These are phyloP conservation scores for Drosophila santomea DNA, from an alignment of 1,140 invertebrate species.

Conservation along the genomic window DNA sequence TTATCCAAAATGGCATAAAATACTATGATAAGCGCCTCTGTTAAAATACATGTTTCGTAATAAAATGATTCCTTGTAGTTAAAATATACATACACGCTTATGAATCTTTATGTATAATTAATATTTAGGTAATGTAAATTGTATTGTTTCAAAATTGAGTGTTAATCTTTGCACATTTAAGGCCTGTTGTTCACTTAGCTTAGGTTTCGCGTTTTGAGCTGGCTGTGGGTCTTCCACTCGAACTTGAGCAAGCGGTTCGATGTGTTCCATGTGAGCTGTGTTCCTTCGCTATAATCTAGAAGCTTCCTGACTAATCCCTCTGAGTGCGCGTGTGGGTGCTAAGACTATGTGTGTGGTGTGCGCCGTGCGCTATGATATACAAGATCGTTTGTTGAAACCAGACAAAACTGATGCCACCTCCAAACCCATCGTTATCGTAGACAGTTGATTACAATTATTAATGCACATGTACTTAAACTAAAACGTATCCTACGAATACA, in stretches of 20 bases:
- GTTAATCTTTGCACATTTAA: conserved; percentile 82
- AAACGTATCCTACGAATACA: conserved; percentile 57
- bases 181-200: conserved; percentile 71
- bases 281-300: conserved; percentile 37
- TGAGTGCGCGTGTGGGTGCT: conserved; percentile 23
- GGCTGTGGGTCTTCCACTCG: conserved; percentile 8
- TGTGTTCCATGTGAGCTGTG: conserved; percentile 32
- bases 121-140: conserved; percentile 43
- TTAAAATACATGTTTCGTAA: conserved; percentile 64
- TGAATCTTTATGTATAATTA: conserved; percentile 27
- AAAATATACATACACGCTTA: conserved; percentile 52
- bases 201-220: conserved; percentile 42
- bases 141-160: conserved; percentile 66
- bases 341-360: conserved; percentile 24
- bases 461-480: conserved; percentile 73
- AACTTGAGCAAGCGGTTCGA: conserved; percentile 61
- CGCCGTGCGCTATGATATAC: conserved; percentile 44
- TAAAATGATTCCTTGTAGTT: conserved; percentile 67
- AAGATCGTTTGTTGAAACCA: conserved; percentile 64
- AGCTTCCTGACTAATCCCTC: conserved; percentile 22
- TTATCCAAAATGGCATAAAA: conserved; percentile 73
- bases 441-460: conserved; percentile 62
- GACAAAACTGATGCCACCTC: conserved; percentile 70
- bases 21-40: conserved; percentile 64
- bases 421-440: conserved; percentile 29